Conservation (phyloP, 1,140 invertebrate genomes). For the Apis florea region DNA sequence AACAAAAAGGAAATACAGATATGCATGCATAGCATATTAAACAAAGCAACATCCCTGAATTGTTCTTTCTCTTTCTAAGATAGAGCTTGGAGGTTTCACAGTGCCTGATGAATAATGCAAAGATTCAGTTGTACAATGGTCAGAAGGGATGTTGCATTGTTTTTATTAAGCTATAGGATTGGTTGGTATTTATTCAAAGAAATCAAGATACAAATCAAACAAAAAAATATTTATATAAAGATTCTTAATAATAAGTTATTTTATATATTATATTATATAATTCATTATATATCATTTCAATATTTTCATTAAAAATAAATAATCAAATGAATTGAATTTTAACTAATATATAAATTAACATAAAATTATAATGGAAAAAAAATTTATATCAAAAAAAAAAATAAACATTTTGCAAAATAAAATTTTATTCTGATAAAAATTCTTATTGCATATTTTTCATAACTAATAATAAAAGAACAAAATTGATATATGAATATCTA, state of each 20-base stretch:
- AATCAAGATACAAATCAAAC: conserved; percentile 36
- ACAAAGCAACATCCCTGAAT: conserved; percentile 50
- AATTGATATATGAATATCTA: not conserved
- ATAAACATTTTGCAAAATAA: not conserved
- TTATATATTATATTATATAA: not conserved
- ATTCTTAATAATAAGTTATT: not conserved
- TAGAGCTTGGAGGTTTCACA: conserved; percentile 39
- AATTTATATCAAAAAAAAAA: not conserved
- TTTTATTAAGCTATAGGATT: conserved; percentile 58
- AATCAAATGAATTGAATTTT: not conserved
- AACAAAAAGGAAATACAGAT: conserved; percentile 46
- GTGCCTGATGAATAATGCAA: conserved; percentile 66
- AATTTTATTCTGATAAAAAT: not conserved
- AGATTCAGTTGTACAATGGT: conserved; percentile 54
- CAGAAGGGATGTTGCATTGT: conserved; percentile 48
- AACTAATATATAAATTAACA: not conserved
- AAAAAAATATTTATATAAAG: conserved; percentile 19
- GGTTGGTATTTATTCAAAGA: conserved; percentile 53
- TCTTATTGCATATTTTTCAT: not conserved
- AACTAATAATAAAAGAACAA: not conserved
- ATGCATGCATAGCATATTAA: conserved; percentile 57
- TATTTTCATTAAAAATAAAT: not conserved
- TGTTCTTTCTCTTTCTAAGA: conserved; percentile 59
- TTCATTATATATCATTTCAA: not conserved
- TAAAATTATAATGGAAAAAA: not conserved